Conservation (phyloP, 2,888 invertebrate species). For the Melolontha melolontha region DNA sequence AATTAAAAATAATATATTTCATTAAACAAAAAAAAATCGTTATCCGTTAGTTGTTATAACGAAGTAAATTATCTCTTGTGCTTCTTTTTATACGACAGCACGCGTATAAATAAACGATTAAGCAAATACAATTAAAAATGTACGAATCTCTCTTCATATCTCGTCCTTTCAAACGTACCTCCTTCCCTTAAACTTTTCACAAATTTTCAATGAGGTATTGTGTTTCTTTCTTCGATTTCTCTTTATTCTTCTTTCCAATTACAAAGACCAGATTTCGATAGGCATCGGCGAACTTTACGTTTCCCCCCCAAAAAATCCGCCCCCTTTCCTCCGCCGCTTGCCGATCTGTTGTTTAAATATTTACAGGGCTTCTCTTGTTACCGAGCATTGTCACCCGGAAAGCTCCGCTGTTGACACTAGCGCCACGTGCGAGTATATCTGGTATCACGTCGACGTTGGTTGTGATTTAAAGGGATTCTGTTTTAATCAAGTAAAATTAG, state of each 20-base stretch:
- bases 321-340: slow-evolving; percentile 1
- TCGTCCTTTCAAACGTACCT: background rate
- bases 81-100: background rate
- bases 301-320: background rate
- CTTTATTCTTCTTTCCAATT: slow-evolving; percentile 1
- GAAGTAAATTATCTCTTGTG: slow-evolving; percentile 2
- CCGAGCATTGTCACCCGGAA: slow-evolving; percentile 12
- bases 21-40: too few relatives aligned
- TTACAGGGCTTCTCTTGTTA: slow-evolving; percentile 33
- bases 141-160: background rate
- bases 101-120: background rate
- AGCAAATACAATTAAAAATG: slow-evolving; percentile 6
- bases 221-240: background rate
- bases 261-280: background rate
- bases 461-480: slow-evolving; percentile 33
- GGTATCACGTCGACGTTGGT: slow-evolving; percentile 19
- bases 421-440: slow-evolving; percentile 29
- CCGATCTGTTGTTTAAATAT: slow-evolving; percentile 32
- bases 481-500: slow-evolving; percentile 32
- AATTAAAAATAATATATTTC: too few relatives aligned
- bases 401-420: slow-evolving; percentile 30
- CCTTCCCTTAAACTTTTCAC: background rate
- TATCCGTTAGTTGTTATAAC: too few relatives aligned
- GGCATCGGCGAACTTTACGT: background rate
- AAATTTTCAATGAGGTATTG: slow-evolving; percentile 9